A percentile compares a stretch with the other conserved stretches of the same genome.
Conservation (phyloP, 2,888 invertebrate genomes). For the Melolontha melolontha region DNA sequence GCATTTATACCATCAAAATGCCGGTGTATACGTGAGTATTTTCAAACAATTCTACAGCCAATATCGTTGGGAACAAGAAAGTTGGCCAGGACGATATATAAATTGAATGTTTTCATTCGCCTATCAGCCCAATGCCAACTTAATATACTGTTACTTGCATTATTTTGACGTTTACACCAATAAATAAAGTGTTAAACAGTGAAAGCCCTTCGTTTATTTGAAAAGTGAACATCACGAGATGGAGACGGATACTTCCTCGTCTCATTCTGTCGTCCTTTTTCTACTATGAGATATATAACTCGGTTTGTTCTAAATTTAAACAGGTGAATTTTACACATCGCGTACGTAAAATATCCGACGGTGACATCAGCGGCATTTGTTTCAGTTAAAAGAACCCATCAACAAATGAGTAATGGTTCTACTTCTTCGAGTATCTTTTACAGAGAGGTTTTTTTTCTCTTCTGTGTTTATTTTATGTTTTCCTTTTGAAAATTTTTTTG, state of each 20-base stretch:
- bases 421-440: slow-evolving; percentile 51
- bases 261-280: background rate
- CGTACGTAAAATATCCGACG: slow-evolving; percentile 39
- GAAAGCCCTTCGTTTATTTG: slow-evolving; percentile 41
- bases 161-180: slow-evolving; percentile 46
- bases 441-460: slow-evolving; percentile 3
- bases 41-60: background rate
- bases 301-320: slow-evolving; percentile 44
- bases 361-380: slow-evolving; percentile 55
- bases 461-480: slow-evolving; percentile 16
- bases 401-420: slow-evolving; percentile 55
- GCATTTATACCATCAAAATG: too few relatives aligned
- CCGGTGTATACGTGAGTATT: slow-evolving; percentile 1
- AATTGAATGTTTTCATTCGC: slow-evolving; percentile 38
- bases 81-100: slow-evolving; percentile 32
- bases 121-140: slow-evolving; percentile 32
- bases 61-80: slow-evolving; percentile 7
- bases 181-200: slow-evolving; percentile 45
- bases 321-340: slow-evolving; percentile 43
- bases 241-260: slow-evolving; percentile 6
- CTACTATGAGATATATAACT: background rate
- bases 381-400: slow-evolving; percentile 51
- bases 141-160: slow-evolving; percentile 34
- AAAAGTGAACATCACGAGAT: slow-evolving; percentile 33
- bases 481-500: slow-evolving; percentile 35